Conservation (phyloP, 1,140 invertebrate genomes). For the Rhynchophorus ferrugineus region DNA sequence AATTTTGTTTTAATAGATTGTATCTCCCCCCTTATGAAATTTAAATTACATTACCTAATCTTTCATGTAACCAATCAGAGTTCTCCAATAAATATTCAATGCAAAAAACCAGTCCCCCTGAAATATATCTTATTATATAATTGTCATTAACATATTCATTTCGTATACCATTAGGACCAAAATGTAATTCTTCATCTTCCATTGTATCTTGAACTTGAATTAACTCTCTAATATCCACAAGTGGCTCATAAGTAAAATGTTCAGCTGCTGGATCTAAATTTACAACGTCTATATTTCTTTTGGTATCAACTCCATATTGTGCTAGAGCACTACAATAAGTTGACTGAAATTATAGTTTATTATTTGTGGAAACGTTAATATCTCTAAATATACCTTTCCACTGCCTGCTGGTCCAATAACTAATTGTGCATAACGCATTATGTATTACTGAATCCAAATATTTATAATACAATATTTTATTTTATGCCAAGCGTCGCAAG, state of each 20-base stretch:
- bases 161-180: conserved; percentile 89
- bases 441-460: not conserved
- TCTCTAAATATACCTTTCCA: conserved; percentile 69
- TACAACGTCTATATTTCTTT: conserved; percentile 75
- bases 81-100: conserved; percentile 92
- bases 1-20: not conserved
- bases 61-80: conserved; percentile 82
- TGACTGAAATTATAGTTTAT: conserved; percentile 51
- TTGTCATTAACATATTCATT: not conserved
- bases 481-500: not conserved
- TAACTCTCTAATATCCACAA: conserved; percentile 85
- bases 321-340: conserved; percentile 91
- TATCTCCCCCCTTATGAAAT: conserved; percentile 34
- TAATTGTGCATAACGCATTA: conserved; percentile 84
- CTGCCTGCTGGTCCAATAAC: conserved; percentile 93
- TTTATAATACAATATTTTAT: not conserved
- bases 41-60: conserved; percentile 44
- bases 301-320: conserved; percentile 69
- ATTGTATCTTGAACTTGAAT: conserved; percentile 94
- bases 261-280: conserved; percentile 98
- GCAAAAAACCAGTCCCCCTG: conserved; percentile 84
- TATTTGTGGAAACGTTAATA: not conserved
- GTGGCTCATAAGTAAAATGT: conserved; percentile 83
- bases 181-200: conserved; percentile 90
- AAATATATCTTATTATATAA: conserved; percentile 5